Conservation (phyloP, 2,113 vertebrate genomes). For the Cochlearius cochlearius region DNA sequence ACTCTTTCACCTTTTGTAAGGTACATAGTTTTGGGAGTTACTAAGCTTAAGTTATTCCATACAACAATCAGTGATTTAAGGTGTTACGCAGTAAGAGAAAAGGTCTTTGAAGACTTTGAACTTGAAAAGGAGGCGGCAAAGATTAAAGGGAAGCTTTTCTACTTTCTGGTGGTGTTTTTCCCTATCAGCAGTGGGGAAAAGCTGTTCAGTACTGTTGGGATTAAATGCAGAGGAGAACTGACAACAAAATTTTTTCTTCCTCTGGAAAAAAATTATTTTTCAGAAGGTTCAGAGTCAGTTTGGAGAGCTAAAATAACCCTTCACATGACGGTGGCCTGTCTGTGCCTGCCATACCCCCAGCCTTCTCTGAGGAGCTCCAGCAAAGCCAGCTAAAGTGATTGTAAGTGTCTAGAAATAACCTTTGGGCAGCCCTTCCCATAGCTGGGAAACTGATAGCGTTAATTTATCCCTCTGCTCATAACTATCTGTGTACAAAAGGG, state of each 20-base stretch:
- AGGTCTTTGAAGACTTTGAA: background rate
- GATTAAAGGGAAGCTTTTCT: background rate
- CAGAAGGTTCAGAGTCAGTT: background rate
- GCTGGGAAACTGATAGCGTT: background rate
- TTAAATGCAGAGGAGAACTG: background rate
- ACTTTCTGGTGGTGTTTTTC: background rate
- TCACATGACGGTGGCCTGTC: background rate
- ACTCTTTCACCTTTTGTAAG: background rate
- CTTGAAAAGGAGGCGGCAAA: background rate
- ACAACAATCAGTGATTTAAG: background rate
- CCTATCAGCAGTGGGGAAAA: background rate
- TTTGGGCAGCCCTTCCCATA: background rate
- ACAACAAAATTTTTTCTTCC: background rate
- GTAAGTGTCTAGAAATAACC: background rate
- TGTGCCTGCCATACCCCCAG: background rate
- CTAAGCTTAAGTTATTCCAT: background rate
- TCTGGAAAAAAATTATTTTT: background rate
- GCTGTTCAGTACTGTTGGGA: background rate
- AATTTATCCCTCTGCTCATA: background rate
- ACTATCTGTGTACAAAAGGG: background rate
- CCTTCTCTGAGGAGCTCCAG: background rate
- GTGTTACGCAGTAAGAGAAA: background rate
- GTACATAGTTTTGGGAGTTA: background rate
- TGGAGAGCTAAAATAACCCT: background rate
- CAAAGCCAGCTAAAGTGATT: background rate